Evolutionary conservation across 2,113 vertebrate genomes (phyloP).

Genomic region (Strix aluco): DNA sequence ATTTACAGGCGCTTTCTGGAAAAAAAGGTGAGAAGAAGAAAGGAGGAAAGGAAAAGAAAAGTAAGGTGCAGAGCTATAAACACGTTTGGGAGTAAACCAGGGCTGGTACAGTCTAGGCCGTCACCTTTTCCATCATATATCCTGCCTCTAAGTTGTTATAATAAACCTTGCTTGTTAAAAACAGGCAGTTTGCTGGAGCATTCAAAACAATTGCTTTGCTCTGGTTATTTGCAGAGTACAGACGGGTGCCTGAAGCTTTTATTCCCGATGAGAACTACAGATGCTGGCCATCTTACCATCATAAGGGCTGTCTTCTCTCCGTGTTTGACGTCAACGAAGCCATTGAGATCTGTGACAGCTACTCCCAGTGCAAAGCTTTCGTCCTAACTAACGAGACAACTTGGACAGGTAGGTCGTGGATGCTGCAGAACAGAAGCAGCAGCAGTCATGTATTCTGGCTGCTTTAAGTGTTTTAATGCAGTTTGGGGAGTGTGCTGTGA

Average conservation of each 20-base stretch:
- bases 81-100: background rate
- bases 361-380: slow-evolving; percentile 85
- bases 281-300: slow-evolving; percentile 90
- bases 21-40: slow-evolving; percentile 41
- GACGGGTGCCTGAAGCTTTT: slow-evolving; percentile 69
- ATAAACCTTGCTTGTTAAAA: slow-evolving; percentile 20
- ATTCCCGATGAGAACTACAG: slow-evolving; percentile 83
- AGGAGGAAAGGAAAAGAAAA: slow-evolving; percentile 42
- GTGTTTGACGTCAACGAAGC: slow-evolving; percentile 82
- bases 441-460: background rate
- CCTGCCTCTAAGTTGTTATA: background rate
- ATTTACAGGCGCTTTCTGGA: slow-evolving; percentile 7
- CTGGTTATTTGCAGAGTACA: slow-evolving; percentile 77
- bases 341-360: slow-evolving; percentile 83
- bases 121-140: background rate
- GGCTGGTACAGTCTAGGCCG: background rate
- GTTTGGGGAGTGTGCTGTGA: background rate
- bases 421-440: background rate
- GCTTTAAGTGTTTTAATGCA: background rate
- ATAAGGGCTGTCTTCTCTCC: slow-evolving; percentile 85
- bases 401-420: slow-evolving; percentile 82
- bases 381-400: slow-evolving; percentile 87
- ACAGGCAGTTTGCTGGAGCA: background rate
- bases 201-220: background rate
- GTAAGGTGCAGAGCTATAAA: slow-evolving; percentile 40